A percentile compares a stretch with the other conserved stretches of the same genome.
These are phyloP conservation scores for Temnothorax nylanderi DNA, from an alignment of 1,140 invertebrate genomes.

Conservation along the genomic window DNA sequence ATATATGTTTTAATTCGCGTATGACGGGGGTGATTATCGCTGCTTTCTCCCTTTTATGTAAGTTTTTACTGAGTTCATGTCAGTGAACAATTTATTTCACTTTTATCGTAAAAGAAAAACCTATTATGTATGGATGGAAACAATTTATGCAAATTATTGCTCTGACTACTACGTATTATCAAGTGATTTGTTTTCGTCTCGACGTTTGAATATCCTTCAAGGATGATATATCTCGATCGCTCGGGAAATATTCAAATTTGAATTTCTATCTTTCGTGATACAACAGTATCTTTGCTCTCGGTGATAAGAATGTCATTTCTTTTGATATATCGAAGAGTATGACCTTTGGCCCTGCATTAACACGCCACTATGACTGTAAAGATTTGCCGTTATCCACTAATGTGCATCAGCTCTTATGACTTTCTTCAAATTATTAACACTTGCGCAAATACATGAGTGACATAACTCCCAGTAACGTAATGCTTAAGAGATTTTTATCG, in stretches of 20 bases:
- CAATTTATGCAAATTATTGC: conserved; percentile 52
- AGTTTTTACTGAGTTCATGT: neutral
- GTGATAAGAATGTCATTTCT: neutral
- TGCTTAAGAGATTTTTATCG: neutral
- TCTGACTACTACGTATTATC: neutral
- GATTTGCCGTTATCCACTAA: neutral
- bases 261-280: neutral
- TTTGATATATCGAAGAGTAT: conserved; percentile 12
- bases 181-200: neutral
- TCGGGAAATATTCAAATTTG: neutral
- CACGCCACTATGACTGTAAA: neutral
- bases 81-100: neutral
- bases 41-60: neutral
- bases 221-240: neutral
- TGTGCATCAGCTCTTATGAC: neutral
- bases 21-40: neutral
- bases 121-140: neutral
- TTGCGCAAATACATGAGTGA: neutral
- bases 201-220: neutral
- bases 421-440: conserved; percentile 35
- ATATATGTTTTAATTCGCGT: neutral
- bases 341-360: conserved; percentile 45
- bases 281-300: neutral
- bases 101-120: neutral
- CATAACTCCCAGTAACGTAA: conserved; percentile 15